These are phyloP conservation scores for Leptarthrus brevirostris DNA, from an alignment of 2,888 invertebrate species.

Conservation along the genomic window DNA sequence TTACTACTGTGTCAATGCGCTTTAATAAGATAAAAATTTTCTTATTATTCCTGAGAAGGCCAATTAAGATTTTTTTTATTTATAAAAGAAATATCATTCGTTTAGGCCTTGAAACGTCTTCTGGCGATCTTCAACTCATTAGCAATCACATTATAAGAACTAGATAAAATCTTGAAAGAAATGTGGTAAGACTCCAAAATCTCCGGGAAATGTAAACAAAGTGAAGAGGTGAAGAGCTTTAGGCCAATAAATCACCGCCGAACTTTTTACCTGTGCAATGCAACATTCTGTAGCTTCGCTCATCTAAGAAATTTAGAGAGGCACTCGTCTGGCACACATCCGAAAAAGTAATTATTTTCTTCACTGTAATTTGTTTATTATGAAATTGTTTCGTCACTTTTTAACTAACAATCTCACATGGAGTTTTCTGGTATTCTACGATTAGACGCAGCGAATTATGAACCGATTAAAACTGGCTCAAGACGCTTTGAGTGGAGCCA, in stretches of 20 bases:
- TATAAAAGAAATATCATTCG: too few species aligned
- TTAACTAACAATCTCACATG: slow-evolving; percentile 2
- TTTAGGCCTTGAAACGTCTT: too few species aligned
- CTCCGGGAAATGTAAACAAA: too few species aligned
- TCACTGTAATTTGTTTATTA: slow-evolving; percentile 37
- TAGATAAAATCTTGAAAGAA: too few species aligned
- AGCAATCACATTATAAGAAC: too few species aligned
- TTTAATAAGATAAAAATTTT: too few species aligned
- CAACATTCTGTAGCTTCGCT: slow-evolving; percentile 2
- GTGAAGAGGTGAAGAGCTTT: too few species aligned
- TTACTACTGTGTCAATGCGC: too few species aligned
- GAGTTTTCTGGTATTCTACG: slow-evolving; percentile 11
- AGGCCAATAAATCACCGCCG: background rate
- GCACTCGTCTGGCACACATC: slow-evolving; percentile 1
- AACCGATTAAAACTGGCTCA: slow-evolving; percentile 37
- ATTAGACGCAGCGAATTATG: slow-evolving; percentile 16
- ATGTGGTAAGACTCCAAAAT: too few species aligned
- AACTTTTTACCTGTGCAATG: background rate
- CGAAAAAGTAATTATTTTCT: slow-evolving; percentile 37
- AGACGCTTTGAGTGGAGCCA: slow-evolving; percentile 16
- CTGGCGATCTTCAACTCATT: too few species aligned
- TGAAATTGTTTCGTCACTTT: slow-evolving; percentile 27
- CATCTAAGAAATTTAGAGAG: slow-evolving; percentile 40
- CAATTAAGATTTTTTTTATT: too few species aligned
- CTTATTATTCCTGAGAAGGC: too few species aligned